A percentile compares a stretch with the other conserved stretches of the same genome.
Evolutionary conservation across 2,888 invertebrate species (phyloP).

Genomic region (Microctonus brassicae): DNA sequence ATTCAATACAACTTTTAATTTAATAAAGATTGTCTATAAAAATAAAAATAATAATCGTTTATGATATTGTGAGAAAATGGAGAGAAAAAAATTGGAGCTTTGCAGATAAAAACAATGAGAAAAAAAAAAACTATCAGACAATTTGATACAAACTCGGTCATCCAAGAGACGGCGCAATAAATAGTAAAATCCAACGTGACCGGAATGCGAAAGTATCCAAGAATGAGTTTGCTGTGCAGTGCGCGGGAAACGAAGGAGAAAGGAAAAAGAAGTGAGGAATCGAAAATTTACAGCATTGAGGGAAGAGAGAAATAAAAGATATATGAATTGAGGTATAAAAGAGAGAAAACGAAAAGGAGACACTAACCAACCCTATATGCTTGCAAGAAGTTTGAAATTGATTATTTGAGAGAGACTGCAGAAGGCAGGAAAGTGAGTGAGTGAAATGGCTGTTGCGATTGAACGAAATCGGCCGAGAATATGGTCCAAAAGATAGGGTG

Average conservation of each 20-base stretch:
- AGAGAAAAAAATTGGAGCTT: not conserved
- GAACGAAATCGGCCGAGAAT: conserved; percentile 56
- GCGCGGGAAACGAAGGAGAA: conserved; percentile 18
- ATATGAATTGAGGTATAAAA: not conserved
- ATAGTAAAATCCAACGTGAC: conserved; percentile 60
- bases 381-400: not conserved
- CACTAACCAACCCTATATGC: not conserved
- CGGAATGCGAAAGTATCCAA: conserved; percentile 49
- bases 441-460: conserved; percentile 43
- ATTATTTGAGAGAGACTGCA: conserved; percentile 8
- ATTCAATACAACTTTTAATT: not conserved
- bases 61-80: not conserved
- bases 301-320: conserved; percentile 2
- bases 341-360: not conserved
- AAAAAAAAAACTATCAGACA: not conserved
- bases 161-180: conserved; percentile 62
- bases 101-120: not conserved
- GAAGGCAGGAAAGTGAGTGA: conserved; percentile 14
- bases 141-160: conserved; percentile 53
- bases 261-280: conserved; percentile 16
- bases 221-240: conserved; percentile 32
- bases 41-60: not conserved
- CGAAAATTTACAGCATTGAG: conserved; percentile 37
- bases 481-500: conserved; percentile 51
- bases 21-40: not conserved